phyloP scores from a whole-genome alignment of 1,140 invertebrate genomes.

The Goniozus legneri region DNA sequence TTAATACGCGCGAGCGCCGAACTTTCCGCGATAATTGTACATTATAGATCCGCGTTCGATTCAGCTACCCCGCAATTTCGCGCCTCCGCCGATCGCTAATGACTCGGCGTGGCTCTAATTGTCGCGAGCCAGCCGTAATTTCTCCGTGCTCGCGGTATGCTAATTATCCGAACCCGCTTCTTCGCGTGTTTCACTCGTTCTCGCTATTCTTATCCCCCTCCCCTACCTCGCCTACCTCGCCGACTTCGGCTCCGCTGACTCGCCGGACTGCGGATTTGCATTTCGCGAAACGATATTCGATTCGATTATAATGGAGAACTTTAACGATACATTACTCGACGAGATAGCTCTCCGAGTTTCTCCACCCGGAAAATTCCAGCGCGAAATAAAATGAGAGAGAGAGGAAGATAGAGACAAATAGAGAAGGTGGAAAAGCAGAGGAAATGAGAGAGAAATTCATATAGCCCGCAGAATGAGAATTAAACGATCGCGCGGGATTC shows the following conservation, averaged over 20 bases:
- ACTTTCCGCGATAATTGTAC: constrained; percentile 16
- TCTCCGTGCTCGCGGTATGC: constrained; percentile 9
- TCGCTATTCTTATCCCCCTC: constrained; percentile 11
- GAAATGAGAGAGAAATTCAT: too few species aligned
- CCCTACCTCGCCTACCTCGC: constrained; percentile 13
- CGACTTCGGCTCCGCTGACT: background rate
- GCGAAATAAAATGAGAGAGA: too few species aligned
- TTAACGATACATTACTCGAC: too few species aligned
- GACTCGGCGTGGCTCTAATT: too few species aligned
- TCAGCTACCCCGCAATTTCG: constrained; percentile 14
- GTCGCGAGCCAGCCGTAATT: too few species aligned
- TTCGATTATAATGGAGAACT: too few species aligned
- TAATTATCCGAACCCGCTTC: constrained; percentile 18
- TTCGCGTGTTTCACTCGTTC: constrained; percentile 16
- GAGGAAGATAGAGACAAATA: too few species aligned
- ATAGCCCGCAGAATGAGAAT: constrained; percentile 9
- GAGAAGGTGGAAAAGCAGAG: too few species aligned
- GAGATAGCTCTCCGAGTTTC: too few species aligned
- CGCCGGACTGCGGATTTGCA: constrained; percentile 9
- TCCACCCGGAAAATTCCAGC: too few species aligned
- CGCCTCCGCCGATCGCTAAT: constrained; percentile 11
- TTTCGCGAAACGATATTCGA: too few species aligned
- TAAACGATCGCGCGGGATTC: constrained; percentile 10
- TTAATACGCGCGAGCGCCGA: background rate
- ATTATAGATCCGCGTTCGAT: constrained; percentile 19